Base-by-base conservation (phyloP, 2,113 vertebrate genomes). In the Cinclus cinclus region DNA sequence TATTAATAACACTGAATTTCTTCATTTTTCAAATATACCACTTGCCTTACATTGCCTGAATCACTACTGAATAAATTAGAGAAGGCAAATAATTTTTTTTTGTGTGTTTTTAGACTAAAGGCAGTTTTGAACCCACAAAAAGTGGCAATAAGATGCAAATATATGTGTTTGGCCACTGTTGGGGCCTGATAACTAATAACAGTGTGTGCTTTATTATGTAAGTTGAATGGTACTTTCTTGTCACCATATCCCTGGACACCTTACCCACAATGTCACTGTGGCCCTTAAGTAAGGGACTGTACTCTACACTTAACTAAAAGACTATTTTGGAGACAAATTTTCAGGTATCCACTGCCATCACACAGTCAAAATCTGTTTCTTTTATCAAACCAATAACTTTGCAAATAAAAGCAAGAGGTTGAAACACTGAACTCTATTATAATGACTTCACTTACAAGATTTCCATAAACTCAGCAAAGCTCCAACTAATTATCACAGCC, bases 381-480 rank as follows among this genome's bases (percentile, higher is more conserved):
- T 92, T 96, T 82, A 77, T 70, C 55, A 83, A 79, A 49, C 17
- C 65, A 64, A 52, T 76, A 87, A 91, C 92, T 91, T 89, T 78
- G 52, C 67, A 80, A 76, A 69, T 58, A 67, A 92, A 92, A 95
- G 71, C 78, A 88, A 89, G 76, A 77, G 41, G 17, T 87, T 94
- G 69, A 82, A 70, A 82, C 73, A 50, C 86, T 89, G 78, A 94
- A 58, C 8, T 30, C 65, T 81, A 10, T 94, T 93, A 88, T 89
- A 91, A 94, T 93, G 65, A 94, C 65, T 95, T 92, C 52, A 80
- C 71, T 77, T 70, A 58, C 77, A 78, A 81, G 70, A 94, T 90
- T 97, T 93, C 84, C 76, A 92, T 67, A 41, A 89, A 81, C 58
- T 97, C 95, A 95, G 96, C 69, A 96, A 73, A 91, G 88, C 50